Evolutionary conservation across 2,113 vertebrate species (phyloP).

Genomic region (Equus przewalskii): DNA sequence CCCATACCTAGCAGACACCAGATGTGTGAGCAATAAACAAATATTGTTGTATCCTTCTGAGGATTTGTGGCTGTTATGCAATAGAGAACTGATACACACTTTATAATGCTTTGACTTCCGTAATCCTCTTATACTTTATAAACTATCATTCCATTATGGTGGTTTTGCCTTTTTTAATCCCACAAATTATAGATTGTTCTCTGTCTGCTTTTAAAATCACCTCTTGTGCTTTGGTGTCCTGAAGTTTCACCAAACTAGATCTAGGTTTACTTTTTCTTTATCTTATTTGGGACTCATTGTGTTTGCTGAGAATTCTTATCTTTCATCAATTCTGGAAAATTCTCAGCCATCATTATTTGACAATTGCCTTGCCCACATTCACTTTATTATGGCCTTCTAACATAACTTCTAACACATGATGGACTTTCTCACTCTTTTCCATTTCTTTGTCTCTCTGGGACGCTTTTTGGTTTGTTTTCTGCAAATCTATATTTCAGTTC

Average conservation of each 20-base stretch:
- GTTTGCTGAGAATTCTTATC: background rate
- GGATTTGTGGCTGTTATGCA: background rate
- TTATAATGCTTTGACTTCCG: background rate
- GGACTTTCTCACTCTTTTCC: background rate
- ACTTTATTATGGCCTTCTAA: background rate
- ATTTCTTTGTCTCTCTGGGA: conserved; percentile 28
- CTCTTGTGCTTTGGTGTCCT: background rate
- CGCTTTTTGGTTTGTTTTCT: conserved; percentile 5
- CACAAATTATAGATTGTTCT: conserved; percentile 6
- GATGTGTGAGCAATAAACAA: background rate
- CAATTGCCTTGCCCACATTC: background rate
- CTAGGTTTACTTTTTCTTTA: background rate
- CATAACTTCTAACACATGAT: background rate
- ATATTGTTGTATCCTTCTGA: background rate
- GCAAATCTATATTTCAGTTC: background rate
- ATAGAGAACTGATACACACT: background rate
- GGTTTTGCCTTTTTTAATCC: background rate
- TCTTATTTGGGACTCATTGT: background rate
- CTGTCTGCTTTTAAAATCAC: conserved; percentile 4
- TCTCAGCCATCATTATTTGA: background rate
- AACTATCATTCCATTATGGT: background rate
- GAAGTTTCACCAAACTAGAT: background rate
- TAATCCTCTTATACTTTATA: background rate
- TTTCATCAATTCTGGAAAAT: conserved; percentile 18
- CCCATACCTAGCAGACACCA: background rate